Percentiles rank a stretch among this genome's conserved stretches.
Conservation (phyloP, 2,888 invertebrate genomes). For the Dasypogon diadema region DNA sequence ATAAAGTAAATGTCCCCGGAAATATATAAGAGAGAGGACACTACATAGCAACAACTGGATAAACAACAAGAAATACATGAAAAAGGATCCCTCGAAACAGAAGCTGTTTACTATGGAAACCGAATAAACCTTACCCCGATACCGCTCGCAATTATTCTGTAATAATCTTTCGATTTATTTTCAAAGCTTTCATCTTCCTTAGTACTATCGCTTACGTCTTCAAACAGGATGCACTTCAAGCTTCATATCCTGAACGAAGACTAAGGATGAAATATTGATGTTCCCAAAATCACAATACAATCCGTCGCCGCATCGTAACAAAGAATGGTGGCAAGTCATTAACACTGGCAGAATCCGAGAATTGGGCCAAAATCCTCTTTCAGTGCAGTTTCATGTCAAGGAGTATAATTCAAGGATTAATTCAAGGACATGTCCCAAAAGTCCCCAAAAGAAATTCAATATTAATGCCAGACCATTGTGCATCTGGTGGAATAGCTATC, state of each 20-base stretch:
- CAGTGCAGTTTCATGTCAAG: constrained; percentile 42
- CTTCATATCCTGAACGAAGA: not conserved
- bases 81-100: constrained; percentile 42
- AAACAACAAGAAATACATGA: constrained; percentile 50
- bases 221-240: not conserved
- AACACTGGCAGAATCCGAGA: constrained; percentile 17
- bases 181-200: not conserved
- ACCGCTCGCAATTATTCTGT: no score
- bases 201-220: no score
- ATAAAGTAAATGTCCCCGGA: not conserved
- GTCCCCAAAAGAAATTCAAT: not conserved
- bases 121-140: not conserved
- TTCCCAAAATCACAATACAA: no score
- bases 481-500: not conserved
- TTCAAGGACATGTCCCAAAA: constrained; percentile 16
- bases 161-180: constrained; percentile 1
- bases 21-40: constrained; percentile 8
- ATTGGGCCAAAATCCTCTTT: constrained; percentile 37
- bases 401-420: constrained; percentile 47
- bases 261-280: constrained; percentile 25
- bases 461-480: not conserved
- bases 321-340: constrained; percentile 27
- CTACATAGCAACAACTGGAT: constrained; percentile 55
- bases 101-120: constrained; percentile 44
- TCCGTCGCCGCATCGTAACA: not conserved